Evolutionary conservation across 2,113 vertebrate species (phyloP).

Genomic region (Phodopus roborovskii): DNA sequence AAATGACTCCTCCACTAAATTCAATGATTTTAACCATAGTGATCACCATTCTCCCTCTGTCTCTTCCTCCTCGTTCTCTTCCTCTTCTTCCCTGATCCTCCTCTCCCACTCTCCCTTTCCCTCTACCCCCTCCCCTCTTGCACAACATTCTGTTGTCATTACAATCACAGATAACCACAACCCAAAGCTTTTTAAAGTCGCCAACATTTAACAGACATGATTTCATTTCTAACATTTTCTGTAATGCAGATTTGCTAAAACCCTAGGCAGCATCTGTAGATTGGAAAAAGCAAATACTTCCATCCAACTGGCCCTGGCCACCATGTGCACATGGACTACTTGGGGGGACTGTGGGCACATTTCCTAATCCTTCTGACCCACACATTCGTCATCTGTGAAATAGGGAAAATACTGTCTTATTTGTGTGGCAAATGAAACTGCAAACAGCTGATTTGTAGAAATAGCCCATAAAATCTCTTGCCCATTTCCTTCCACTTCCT

Average conservation of each 20-base stretch:
- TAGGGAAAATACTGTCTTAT: neutral
- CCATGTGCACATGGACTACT: neutral
- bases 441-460: conserved; percentile 1
- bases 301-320: neutral
- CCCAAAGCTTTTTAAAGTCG: conserved; percentile 11
- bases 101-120: neutral
- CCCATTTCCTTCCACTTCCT: conserved; percentile 46
- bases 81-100: no score
- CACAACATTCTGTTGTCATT: neutral
- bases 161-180: neutral
- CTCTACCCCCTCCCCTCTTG: neutral
- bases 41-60: neutral
- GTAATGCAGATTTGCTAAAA: neutral
- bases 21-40: neutral
- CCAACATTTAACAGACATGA: neutral
- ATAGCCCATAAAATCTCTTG: conserved; percentile 7
- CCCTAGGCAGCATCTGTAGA: neutral
- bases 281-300: neutral
- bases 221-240: conserved; percentile 28
- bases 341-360: neutral
- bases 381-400: conserved; percentile 33
- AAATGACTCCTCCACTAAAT: neutral
- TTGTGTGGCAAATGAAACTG: conserved; percentile 16
- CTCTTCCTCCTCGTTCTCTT: neutral
- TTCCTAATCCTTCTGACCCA: neutral